A percentile compares a stretch with the other conserved stretches of the same genome.
These are phyloP conservation scores for Ammodytes marinus DNA, from an alignment of 2,113 vertebrate species.

Conservation along the genomic window DNA sequence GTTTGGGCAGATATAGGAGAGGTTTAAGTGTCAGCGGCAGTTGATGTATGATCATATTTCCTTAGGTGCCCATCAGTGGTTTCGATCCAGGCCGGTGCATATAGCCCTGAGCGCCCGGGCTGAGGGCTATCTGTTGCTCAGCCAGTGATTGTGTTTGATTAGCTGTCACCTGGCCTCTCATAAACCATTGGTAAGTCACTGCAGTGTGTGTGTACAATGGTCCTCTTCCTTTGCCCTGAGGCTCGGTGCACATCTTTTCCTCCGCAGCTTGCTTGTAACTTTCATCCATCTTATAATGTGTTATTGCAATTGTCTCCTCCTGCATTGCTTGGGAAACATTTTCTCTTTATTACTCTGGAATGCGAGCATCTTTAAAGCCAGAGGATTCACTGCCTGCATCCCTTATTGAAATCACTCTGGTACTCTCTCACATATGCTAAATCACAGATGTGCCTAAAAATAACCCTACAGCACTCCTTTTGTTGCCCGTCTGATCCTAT, in stretches of 20 bases:
- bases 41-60: conserved; percentile 65
- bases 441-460: conserved; percentile 59
- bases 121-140: conserved; percentile 40
- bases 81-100: conserved; percentile 61
- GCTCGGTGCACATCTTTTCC: not conserved
- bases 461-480: conserved; percentile 28
- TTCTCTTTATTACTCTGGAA: conserved; percentile 1
- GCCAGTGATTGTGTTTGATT: conserved; percentile 70
- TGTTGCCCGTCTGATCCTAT: conserved; percentile 33
- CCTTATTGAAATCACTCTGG: conserved; percentile 24
- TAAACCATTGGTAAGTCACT: conserved; percentile 54
- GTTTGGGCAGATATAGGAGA: conserved; percentile 15
- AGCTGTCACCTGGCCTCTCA: conserved; percentile 65
- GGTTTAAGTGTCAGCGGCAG: conserved; percentile 21
- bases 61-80: conserved; percentile 46
- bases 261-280: conserved; percentile 4
- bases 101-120: conserved; percentile 45
- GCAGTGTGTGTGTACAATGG: conserved; percentile 31
- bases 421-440: conserved; percentile 32
- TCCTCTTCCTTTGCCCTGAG: conserved; percentile 36
- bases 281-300: not conserved
- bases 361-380: conserved; percentile 5
- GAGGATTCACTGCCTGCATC: conserved; percentile 9
- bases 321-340: conserved; percentile 10
- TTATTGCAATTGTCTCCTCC: not conserved